These are phyloP conservation scores for Mustelus asterias DNA, from an alignment of 2,113 vertebrate genomes.

Conservation along the genomic window DNA sequence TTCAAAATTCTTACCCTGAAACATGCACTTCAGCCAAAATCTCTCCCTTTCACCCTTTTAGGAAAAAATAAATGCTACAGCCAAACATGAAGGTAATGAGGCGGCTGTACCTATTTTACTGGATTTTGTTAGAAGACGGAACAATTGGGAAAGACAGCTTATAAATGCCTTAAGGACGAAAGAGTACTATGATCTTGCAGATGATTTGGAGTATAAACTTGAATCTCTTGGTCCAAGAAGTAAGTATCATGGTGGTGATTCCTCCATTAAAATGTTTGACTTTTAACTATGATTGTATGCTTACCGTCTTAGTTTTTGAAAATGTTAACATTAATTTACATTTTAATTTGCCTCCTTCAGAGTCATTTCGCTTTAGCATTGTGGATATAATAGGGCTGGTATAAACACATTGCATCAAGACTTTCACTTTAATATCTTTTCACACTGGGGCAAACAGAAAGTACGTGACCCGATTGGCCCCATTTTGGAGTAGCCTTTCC, in stretches of 20 bases:
- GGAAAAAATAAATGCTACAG: background rate
- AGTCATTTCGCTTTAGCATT: background rate
- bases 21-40: background rate
- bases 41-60: slow-evolving; percentile 2
- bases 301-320: background rate
- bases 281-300: background rate
- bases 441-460: no score
- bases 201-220: background rate
- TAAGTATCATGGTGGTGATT: slow-evolving; percentile 1
- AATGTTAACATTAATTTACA: background rate
- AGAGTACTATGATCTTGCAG: background rate
- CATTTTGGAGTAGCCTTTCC: background rate
- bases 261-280: background rate
- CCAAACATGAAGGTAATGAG: background rate
- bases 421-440: background rate
- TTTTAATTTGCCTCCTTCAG: background rate
- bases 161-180: background rate
- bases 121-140: background rate
- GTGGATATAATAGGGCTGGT: background rate
- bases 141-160: slow-evolving; percentile 25
- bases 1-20: background rate
- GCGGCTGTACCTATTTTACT: background rate
- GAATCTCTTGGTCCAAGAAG: background rate
- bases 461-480: background rate
- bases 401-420: background rate